A percentile compares a stretch with the other conserved stretches of the same genome.
phyloP scores from a whole-genome alignment of 2,888 invertebrate species.

The Megalurothrips usitatus region DNA sequence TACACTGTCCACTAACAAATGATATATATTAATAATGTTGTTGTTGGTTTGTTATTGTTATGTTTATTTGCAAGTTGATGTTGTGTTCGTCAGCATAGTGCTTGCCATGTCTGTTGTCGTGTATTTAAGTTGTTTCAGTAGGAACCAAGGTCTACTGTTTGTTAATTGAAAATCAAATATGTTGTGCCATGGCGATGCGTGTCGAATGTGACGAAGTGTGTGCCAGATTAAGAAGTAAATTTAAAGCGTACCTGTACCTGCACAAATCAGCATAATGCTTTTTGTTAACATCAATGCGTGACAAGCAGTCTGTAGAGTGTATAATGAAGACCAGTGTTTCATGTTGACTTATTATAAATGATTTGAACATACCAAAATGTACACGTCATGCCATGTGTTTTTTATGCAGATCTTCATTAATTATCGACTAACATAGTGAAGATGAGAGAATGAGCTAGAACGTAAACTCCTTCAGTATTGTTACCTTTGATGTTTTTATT shows the following conservation, averaged over 20 bases:
- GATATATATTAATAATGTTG: constrained; percentile 12
- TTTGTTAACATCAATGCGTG: constrained; percentile 7
- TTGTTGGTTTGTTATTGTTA: constrained; percentile 15
- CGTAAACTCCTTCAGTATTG: constrained; percentile 10
- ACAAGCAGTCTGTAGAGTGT: neutral
- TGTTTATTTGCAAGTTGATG: neutral
- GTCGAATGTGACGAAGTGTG: constrained; percentile 1
- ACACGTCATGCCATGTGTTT: neutral
- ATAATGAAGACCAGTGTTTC: constrained; percentile 12
- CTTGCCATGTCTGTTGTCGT: neutral
- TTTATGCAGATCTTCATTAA: neutral
- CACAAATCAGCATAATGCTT: constrained; percentile 12
- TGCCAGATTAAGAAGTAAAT: constrained; percentile 1
- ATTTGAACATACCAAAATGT: constrained; percentile 25
- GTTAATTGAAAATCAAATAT: neutral
- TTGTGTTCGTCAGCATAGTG: neutral
- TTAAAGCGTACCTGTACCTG: constrained; percentile 12
- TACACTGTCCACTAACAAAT: constrained; percentile 14
- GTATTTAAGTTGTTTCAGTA: neutral
- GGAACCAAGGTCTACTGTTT: neutral
- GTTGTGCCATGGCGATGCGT: constrained; percentile 14
- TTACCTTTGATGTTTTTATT: constrained; percentile 2
- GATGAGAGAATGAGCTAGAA: neutral
- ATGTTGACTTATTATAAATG: neutral
- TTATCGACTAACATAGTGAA: neutral